phyloP scores from a whole-genome alignment of 2,888 invertebrate species.

The Tiliacea citrago region DNA sequence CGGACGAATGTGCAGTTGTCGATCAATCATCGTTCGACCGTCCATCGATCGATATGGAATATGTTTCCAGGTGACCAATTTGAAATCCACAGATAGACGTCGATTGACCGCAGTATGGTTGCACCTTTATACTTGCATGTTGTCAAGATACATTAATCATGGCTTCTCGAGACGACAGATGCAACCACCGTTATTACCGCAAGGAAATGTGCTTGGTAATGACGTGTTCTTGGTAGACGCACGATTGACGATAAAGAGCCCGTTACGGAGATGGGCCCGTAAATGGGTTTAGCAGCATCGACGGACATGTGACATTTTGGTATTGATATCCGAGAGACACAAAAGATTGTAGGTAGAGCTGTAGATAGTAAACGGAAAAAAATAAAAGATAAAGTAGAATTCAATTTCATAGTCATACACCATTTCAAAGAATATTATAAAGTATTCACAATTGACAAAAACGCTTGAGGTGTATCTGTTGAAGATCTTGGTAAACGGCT shows the following conservation, averaged over 20 bases:
- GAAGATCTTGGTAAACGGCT: not conserved
- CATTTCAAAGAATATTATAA: not conserved
- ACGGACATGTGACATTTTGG: not conserved
- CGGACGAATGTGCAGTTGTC: not conserved
- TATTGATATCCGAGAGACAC: not conserved
- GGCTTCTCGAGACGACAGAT: slow-evolving; percentile 43
- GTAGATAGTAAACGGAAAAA: not conserved
- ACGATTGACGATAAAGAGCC: slow-evolving; percentile 52
- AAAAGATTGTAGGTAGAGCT: not conserved
- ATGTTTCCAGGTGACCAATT: not conserved
- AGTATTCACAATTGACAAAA: not conserved
- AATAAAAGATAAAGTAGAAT: not conserved
- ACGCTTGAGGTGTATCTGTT: not conserved
- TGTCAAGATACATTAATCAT: slow-evolving; percentile 28
- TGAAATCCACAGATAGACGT: not conserved
- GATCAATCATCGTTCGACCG: not conserved
- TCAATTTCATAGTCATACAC: not conserved
- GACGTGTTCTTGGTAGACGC: slow-evolving; percentile 56
- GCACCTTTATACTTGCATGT: slow-evolving; percentile 34
- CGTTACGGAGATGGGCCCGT: slow-evolving; percentile 44
- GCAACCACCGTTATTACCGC: slow-evolving; percentile 53
- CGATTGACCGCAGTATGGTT: not conserved
- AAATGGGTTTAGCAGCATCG: slow-evolving; percentile 24
- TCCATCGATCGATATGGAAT: not conserved
- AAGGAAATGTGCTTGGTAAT: slow-evolving; percentile 53